Base-by-base conservation (phyloP, 2,797 vertebrate species). In the Sus cebifrons region DNA sequence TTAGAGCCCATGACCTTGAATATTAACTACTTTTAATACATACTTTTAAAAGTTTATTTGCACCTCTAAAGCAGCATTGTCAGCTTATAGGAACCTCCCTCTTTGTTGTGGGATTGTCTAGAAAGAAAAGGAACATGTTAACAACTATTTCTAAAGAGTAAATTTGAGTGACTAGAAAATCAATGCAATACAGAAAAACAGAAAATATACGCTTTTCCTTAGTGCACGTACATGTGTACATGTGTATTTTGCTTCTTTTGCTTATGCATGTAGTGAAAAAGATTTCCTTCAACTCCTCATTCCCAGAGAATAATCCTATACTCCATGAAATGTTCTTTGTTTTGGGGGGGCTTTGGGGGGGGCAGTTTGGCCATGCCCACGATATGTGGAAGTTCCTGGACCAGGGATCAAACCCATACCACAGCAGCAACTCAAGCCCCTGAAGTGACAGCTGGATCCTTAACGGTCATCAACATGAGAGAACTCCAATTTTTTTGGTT, bases 21-120 rank as follows among this genome's bases (percentile, higher is more conserved):
- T 68, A 54, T 79, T 75, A 74, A 86, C 60, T 77, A 54, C 56
- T 81, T 95, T 10, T 79, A 58, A 58, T 36, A 58, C 3, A 13
- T 77, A 60, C 49, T 82, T 92, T 65, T 64, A 64, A 74, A 73
- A 75, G 23, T 70, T 65, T 82, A 71, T 94, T 70, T 83, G 17
- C 5, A 78, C 15, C 52, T 64, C 49, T 89, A 92, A 74, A 15
- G 82, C 3, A 40, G 13, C 15, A 68, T 9, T 58, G 44, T 81
- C 27, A 65, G 8, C 58, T 62, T 5, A 29, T 1, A 87, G 82
- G 56, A 87, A 36, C 0, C 64, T 88, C 23, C 27, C 68, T 36
- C 54, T 64, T 36, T 44, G 14, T 40, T 75, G 23, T 62, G 2
- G 0, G 56, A 67, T 12, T 91, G 5, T 88, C 56, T 89, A 73